Percentiles rank a stretch among this genome's conserved stretches.
These are phyloP conservation scores for Cynodonichthys magdalenae DNA, from an alignment of 2,797 vertebrate genomes.

Conservation along the genomic window DNA sequence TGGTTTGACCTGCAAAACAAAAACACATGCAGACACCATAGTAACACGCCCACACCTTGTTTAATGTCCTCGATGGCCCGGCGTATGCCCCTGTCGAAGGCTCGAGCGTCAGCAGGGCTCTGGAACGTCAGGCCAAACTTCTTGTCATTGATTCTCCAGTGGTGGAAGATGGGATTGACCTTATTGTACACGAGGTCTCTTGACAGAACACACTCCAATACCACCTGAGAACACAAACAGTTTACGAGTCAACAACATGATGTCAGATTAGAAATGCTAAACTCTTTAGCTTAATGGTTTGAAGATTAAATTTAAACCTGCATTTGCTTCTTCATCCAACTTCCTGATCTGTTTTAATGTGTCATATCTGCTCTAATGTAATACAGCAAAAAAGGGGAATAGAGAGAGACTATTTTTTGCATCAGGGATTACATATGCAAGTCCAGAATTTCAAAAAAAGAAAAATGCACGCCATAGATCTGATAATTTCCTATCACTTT, in stretches of 20 bases:
- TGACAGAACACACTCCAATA: constrained; percentile 96
- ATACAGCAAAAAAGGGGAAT: not conserved
- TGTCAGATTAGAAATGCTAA: constrained; percentile 21
- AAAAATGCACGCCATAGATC: too few relatives aligned
- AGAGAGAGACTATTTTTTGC: constrained; percentile 10
- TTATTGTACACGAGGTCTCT: constrained; percentile 97
- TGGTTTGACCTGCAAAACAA: constrained; percentile 26
- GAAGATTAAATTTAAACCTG: constrained; percentile 6
- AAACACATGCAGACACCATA: not conserved
- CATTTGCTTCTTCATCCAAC: constrained; percentile 37
- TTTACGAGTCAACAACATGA: constrained; percentile 14
- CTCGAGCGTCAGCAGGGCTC: constrained; percentile 96
- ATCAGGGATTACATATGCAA: constrained; percentile 25
- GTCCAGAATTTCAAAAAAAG: too few relatives aligned
- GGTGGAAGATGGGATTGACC: constrained; percentile 98
- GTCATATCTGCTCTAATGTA: constrained; percentile 37
- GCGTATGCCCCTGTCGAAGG: constrained; percentile 95
- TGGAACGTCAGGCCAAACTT: constrained; percentile 99
- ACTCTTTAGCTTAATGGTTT: constrained; percentile 20
- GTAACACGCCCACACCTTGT: constrained; percentile 83
- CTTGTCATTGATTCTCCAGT: constrained; percentile 98
- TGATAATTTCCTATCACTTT: not conserved
- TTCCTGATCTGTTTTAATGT: constrained; percentile 46
- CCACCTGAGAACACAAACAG: constrained; percentile 83
- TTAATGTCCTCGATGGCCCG: constrained; percentile 95